A percentile compares a stretch with the other conserved stretches of the same genome.
Conservation (phyloP, 2,888 invertebrate genomes). For the Philereme vetulata region DNA sequence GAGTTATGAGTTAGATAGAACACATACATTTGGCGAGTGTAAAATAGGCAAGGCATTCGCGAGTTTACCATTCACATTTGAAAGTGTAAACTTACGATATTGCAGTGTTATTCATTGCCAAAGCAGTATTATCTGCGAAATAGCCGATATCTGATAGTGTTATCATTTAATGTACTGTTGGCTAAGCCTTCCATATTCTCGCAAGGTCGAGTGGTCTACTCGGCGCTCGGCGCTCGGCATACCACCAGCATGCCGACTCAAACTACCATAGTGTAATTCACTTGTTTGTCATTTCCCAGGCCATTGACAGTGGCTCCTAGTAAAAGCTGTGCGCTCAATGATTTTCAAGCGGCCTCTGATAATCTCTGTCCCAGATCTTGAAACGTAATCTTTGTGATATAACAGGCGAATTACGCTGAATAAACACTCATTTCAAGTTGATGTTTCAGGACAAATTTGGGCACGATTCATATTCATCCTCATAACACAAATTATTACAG, state of each 20-base stretch:
- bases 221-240: constrained; percentile 4
- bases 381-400: constrained; percentile 27
- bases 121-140: constrained; percentile 27
- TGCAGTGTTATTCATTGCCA: constrained; percentile 26
- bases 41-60: background rate
- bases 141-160: constrained; percentile 32
- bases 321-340: constrained; percentile 31
- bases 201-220: constrained; percentile 18
- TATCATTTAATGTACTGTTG: constrained; percentile 26
- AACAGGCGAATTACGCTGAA: constrained; percentile 7
- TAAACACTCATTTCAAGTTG: background rate
- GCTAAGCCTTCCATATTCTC: constrained; percentile 5
- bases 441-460: background rate
- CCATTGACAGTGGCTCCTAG: constrained; percentile 29
- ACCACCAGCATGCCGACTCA: background rate
- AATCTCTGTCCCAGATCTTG: constrained; percentile 35
- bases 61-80: constrained; percentile 19
- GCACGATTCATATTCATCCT: background rate
- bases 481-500: background rate
- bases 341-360: constrained; percentile 19
- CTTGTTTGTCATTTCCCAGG: constrained; percentile 25
- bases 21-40: no score
- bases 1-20: constrained; percentile 11
- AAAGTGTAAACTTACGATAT: constrained; percentile 22
- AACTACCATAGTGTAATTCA: constrained; percentile 19